Evolutionary conservation across 2,113 vertebrate genomes (phyloP).

Genomic region (Malaclemys terrapin): DNA sequence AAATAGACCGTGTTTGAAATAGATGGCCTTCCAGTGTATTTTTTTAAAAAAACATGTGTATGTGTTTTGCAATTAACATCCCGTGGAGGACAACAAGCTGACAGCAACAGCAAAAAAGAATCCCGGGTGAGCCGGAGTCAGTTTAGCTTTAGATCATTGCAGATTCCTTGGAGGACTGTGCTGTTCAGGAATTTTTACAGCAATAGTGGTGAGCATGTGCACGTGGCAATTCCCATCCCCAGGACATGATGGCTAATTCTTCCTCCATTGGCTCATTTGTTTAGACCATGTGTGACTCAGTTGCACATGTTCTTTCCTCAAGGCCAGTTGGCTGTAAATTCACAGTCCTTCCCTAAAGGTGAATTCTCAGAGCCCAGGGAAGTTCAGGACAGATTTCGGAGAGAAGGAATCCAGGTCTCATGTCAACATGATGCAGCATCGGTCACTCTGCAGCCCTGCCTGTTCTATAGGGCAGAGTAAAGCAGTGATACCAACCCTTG

Average conservation of each 20-base stretch:
- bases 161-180: not conserved
- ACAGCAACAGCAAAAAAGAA: slow-evolving; percentile 42
- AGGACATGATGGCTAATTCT: not conserved
- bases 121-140: slow-evolving; percentile 35
- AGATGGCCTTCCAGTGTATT: slow-evolving; percentile 23
- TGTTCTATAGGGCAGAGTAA: not conserved
- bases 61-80: slow-evolving; percentile 49
- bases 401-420: not conserved
- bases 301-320: slow-evolving; percentile 16
- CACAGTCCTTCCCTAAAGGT: not conserved
- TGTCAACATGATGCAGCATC: not conserved
- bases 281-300: slow-evolving; percentile 24
- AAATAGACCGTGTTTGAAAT: slow-evolving; percentile 63
- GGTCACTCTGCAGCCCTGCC: not conserved
- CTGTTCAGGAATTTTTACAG: not conserved
- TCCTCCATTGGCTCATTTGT: slow-evolving; percentile 26
- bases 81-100: slow-evolving; percentile 36
- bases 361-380: not conserved
- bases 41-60: not conserved
- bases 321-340: not conserved
- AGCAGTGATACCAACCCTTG: not conserved
- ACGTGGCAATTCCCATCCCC: not conserved
- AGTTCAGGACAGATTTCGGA: not conserved
- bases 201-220: not conserved
- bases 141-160: not conserved